A percentile compares a stretch with the other conserved stretches of the same genome.
Evolutionary conservation across 2,888 invertebrate genomes (phyloP).

Genomic region (Girardia tigrina): DNA sequence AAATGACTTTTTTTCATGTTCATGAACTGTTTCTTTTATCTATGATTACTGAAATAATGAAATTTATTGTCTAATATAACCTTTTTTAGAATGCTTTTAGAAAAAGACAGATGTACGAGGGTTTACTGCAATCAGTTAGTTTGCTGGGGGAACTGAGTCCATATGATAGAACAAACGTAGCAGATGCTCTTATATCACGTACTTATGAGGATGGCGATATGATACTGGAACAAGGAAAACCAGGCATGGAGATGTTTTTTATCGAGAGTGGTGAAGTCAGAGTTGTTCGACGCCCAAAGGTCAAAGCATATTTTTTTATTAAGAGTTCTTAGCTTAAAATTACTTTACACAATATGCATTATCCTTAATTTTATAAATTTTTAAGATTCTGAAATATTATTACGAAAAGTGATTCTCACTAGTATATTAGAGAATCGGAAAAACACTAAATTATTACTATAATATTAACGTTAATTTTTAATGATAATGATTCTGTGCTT

Average conservation of each 20-base stretch:
- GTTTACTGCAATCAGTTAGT: slow-evolving; percentile 15
- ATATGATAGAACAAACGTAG: slow-evolving; percentile 24
- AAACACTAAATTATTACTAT: too few species aligned
- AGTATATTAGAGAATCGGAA: too few species aligned
- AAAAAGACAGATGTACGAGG: slow-evolving; percentile 26
- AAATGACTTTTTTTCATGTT: neutral
- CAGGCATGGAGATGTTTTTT: slow-evolving; percentile 94
- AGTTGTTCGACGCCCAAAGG: slow-evolving; percentile 56
- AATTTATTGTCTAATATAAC: neutral
- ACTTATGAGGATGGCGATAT: slow-evolving; percentile 3
- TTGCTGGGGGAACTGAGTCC: neutral
- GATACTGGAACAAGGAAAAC: slow-evolving; percentile 67
- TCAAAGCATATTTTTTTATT: too few species aligned
- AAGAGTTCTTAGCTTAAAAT: too few species aligned
- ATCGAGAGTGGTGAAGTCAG: slow-evolving; percentile 77
- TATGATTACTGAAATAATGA: too few species aligned
- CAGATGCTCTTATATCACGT: slow-evolving; percentile 24
- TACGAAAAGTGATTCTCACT: too few species aligned
- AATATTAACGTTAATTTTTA: too few species aligned
- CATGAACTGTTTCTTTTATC: too few species aligned
- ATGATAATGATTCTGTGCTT: too few species aligned
- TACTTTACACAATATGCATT: too few species aligned
- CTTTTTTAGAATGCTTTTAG: slow-evolving; percentile 6
- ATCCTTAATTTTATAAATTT: too few species aligned
- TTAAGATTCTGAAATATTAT: too few species aligned